A percentile compares a stretch with the other conserved stretches of the same genome.
Conservation (phyloP, 2,888 invertebrate genomes). For the Plemyria rubiginata region DNA sequence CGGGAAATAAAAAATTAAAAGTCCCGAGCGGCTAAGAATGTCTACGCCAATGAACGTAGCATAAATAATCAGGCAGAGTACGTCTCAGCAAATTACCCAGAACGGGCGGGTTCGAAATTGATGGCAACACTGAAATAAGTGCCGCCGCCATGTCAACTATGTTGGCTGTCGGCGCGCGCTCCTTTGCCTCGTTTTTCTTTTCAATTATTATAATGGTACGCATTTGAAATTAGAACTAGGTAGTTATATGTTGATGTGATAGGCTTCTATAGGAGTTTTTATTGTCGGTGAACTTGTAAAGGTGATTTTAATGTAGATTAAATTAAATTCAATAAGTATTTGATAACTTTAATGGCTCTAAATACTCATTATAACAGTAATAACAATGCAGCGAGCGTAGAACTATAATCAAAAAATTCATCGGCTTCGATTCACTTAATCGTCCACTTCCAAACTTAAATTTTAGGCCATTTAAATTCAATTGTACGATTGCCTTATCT, state of each 20-base stretch:
- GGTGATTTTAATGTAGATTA: constrained; percentile 17
- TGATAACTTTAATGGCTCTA: neutral
- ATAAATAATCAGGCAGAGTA: constrained; percentile 73
- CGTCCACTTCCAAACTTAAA: constrained; percentile 5
- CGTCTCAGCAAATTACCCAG: constrained; percentile 78
- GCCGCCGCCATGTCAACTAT: constrained; percentile 65
- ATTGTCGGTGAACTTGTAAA: constrained; percentile 4
- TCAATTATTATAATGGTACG: constrained; percentile 49
- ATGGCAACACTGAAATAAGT: constrained; percentile 66
- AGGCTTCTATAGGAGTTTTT: constrained; percentile 22
- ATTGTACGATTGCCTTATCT: constrained; percentile 30
- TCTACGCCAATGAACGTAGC: constrained; percentile 67
- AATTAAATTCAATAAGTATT: constrained; percentile 21
- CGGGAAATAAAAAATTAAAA: constrained; percentile 58
- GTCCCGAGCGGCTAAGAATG: constrained; percentile 55
- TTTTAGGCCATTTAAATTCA: constrained; percentile 23
- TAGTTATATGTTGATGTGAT: constrained; percentile 41
- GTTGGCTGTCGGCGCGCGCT: constrained; percentile 56
- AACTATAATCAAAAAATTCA: neutral
- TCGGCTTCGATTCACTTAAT: constrained; percentile 2
- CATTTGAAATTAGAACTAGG: constrained; percentile 60
- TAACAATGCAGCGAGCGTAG: neutral
- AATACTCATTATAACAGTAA: neutral
- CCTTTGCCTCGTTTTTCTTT: constrained; percentile 46
- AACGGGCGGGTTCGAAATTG: constrained; percentile 68